Evolutionary conservation across 2,888 invertebrate species (phyloP), one percentile per base, ranked within the genome.

Genomic region (Cataglyphis altisquamis): DNA sequence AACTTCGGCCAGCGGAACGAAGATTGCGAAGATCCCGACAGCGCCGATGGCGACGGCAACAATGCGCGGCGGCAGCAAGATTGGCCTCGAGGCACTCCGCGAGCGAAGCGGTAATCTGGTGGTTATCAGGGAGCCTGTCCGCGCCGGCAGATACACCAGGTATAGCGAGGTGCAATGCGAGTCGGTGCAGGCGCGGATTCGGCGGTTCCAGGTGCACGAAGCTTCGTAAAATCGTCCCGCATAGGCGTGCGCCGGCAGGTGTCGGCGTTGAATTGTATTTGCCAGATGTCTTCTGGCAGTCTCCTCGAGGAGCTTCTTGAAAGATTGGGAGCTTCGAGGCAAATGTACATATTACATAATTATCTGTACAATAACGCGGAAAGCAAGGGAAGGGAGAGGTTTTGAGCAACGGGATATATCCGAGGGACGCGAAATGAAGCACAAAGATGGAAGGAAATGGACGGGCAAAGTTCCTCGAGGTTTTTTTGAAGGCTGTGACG

Each of bases 81-180:
- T 92, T 8, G 94, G 95, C 5, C 91, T 95, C 32, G 95, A 95
- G 81, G 94, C 95, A 12, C 92, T 95, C 36, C 93, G 95, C 62
- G 95, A 95, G 84, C 91, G 94, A 29, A 95, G 95, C 29, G 95
- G 95, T 3, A 95, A 95, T 84, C 87, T 95, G 55, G 95, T 95
- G 39, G 95, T 95, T 45, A 95, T 95, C 25, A 92, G 95, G 45
- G 95, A 95, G 87, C 95, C 95, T 0, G 95, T 95, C 8, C 92
- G 95, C 63, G 95, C 95, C 3, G 95, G 95, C 18, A 92, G 94
- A 52, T 95, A 95, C 90, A 94, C 95, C 52, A 93, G 95, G 74
- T 95, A 95, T 90, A 95, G 95, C 90, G 95, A 95, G 86, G 95
- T 95, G 62, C 95, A 95, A 84, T 95, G 95, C 90, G 95, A 95